These are phyloP conservation scores for Autographa pulchrina DNA, from an alignment of 2,888 invertebrate species.

Conservation along the genomic window DNA sequence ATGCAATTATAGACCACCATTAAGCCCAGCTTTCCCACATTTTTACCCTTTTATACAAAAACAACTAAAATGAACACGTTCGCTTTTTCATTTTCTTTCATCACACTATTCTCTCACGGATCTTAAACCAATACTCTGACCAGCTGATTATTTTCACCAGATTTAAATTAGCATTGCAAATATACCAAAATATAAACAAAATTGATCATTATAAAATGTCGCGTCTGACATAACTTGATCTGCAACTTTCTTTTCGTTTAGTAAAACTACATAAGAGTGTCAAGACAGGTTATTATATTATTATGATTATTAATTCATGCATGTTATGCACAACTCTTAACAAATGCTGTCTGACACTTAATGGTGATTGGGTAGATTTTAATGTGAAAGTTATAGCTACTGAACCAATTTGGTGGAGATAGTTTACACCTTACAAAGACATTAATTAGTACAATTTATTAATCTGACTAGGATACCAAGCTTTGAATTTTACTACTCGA, in stretches of 20 bases:
- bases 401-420: background rate
- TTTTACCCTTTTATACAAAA: background rate
- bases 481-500: no score
- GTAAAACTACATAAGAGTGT: constrained; percentile 15
- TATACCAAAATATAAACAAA: constrained; percentile 32
- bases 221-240: constrained; percentile 14
- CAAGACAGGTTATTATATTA: constrained; percentile 26
- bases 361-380: background rate
- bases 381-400: constrained; percentile 2
- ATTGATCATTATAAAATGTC: constrained; percentile 8
- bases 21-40: constrained; percentile 1
- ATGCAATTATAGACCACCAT: background rate
- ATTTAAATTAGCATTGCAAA: constrained; percentile 50
- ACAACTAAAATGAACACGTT: background rate
- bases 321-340: constrained; percentile 22
- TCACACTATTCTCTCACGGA: constrained; percentile 21
- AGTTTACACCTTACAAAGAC: background rate
- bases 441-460: background rate
- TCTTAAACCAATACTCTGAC: constrained; percentile 13
- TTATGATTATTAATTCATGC: constrained; percentile 25
- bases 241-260: constrained; percentile 43
- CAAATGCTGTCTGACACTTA: background rate
- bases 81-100: constrained; percentile 4
- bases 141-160: constrained; percentile 40
- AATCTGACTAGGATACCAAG: no score